phyloP scores from a whole-genome alignment of 2,888 invertebrate species.

The Eilema caniola region DNA sequence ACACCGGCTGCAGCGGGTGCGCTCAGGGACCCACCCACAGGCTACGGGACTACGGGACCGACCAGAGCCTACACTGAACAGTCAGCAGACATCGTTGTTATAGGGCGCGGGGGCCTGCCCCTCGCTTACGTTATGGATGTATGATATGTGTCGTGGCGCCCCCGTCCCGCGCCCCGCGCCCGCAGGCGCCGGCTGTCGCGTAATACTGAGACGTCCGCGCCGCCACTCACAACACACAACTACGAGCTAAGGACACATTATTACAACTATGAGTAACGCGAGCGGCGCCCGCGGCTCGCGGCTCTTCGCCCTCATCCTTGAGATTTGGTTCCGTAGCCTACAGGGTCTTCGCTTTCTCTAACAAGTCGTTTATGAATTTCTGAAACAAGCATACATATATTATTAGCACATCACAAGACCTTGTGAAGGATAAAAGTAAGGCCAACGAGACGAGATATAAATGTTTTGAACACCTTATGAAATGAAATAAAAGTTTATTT shows the following conservation, averaged over 20 bases:
- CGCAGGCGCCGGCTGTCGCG: not conserved
- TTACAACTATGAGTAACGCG: slow-evolving; percentile 30
- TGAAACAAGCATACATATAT: slow-evolving; percentile 81
- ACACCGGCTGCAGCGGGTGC: not conserved
- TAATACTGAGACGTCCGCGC: slow-evolving; percentile 19
- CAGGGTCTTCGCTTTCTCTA: slow-evolving; percentile 96
- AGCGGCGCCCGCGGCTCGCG: slow-evolving; percentile 24
- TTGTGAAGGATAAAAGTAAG: not conserved
- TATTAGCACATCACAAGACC: not conserved
- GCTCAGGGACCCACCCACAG: not conserved
- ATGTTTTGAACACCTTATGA: too few relatives aligned
- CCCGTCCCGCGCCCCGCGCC: too few relatives aligned
- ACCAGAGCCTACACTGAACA: not conserved
- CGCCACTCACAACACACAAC: slow-evolving; percentile 33
- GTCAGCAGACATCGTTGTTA: not conserved
- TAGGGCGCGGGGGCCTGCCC: not conserved
- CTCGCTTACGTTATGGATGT: not conserved
- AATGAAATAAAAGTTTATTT: too few relatives aligned
- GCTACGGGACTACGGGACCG: too few relatives aligned
- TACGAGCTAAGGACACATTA: slow-evolving; percentile 45
- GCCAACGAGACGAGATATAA: too few relatives aligned
- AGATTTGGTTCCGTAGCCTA: slow-evolving; percentile 78
- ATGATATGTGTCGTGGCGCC: slow-evolving; percentile 20
- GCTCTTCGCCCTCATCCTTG: slow-evolving; percentile 40
- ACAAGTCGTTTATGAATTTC: slow-evolving; percentile 96